These are phyloP conservation scores for Bibio marci DNA, from an alignment of 2,888 invertebrate genomes.

Conservation along the genomic window DNA sequence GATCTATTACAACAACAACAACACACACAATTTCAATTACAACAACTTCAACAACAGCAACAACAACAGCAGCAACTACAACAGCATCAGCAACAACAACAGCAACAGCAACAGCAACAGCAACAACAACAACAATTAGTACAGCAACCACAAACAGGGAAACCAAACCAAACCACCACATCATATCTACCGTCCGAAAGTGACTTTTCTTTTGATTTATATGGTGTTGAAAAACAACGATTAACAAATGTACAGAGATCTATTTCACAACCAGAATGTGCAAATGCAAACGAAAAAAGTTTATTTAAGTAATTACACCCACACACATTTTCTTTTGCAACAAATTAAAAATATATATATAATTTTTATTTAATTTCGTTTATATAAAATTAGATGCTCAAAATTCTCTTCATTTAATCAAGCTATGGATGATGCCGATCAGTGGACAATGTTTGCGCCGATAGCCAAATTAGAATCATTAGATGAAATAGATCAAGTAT, in stretches of 20 bases:
- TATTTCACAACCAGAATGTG: conserved; percentile 18
- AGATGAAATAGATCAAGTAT: conserved; percentile 39
- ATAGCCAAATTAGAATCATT: conserved; percentile 47
- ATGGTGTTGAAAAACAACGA: conserved; percentile 4
- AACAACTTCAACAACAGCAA: conserved; percentile 13
- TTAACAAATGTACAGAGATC: conserved; percentile 16
- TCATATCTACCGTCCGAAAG: conserved; percentile 20
- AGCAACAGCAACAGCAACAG: conserved; percentile 14
- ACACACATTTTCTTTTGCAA: too few species aligned
- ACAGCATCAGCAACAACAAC: conserved; percentile 14
- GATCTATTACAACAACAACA: conserved; percentile 18
- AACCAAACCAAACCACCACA: conserved; percentile 10
- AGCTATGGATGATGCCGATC: conserved; percentile 18
- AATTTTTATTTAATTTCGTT: too few species aligned
- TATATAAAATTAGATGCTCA: too few species aligned
- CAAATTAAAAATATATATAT: too few species aligned
- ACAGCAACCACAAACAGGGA: conserved; percentile 13
- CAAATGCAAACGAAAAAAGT: conserved; percentile 15
- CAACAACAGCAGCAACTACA: conserved; percentile 12
- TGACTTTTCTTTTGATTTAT: conserved; percentile 19
- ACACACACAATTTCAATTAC: conserved; percentile 14
- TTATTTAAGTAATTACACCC: conserved; percentile 15
- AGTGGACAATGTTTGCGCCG: conserved; percentile 31
- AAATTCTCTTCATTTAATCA: conserved; percentile 20
- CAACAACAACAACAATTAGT: conserved; percentile 11